These are phyloP conservation scores for Vulpes ferrilata DNA, from an alignment of 2,113 vertebrate genomes.

Conservation along the genomic window DNA sequence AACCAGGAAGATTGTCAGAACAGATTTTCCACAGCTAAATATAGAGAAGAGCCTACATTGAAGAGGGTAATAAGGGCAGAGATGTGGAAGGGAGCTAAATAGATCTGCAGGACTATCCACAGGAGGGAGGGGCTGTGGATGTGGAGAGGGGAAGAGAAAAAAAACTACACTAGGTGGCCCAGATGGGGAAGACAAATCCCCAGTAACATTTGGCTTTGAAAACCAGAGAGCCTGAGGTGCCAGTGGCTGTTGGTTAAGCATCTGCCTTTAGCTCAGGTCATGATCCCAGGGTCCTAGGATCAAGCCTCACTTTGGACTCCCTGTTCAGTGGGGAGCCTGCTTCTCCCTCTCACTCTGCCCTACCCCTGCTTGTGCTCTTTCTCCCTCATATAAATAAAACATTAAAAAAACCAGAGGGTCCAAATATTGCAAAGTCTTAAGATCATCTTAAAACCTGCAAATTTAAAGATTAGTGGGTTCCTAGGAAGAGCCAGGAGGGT, in stretches of 20 bases:
- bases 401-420: not conserved
- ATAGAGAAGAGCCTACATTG: not conserved
- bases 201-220: not conserved
- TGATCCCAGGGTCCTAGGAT: too few species aligned
- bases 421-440: not conserved
- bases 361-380: too few species aligned
- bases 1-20: not conserved
- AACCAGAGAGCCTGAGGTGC: not conserved
- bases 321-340: too few species aligned
- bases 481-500: not conserved
- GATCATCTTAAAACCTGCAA: not conserved
- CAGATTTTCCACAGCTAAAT: not conserved
- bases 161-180: not conserved
- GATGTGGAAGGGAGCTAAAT: not conserved
- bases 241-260: too few species aligned
- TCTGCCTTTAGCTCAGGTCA: too few species aligned
- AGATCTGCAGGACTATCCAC: not conserved
- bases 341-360: too few species aligned
- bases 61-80: not conserved
- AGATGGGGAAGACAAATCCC: not conserved
- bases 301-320: too few species aligned
- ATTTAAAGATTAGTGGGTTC: not conserved
- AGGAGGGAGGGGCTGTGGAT: not conserved
- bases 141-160: not conserved
- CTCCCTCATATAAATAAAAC: too few species aligned